These are phyloP conservation scores for Pangasius larnaudii DNA, from an alignment of 2,797 vertebrate species.

Conservation along the genomic window DNA sequence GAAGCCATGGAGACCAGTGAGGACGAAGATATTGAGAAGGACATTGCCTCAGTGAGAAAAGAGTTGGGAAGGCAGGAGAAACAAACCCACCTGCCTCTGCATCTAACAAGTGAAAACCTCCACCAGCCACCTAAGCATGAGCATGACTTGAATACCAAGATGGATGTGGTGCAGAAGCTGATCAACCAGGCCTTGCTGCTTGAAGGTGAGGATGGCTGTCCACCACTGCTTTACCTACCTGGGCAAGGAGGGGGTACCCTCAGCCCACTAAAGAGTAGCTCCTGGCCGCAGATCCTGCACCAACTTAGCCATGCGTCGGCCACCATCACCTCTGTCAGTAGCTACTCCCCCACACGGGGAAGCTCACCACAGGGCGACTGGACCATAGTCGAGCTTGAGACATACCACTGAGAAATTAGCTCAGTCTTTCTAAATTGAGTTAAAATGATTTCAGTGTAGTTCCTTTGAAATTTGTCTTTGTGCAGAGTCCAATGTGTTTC, in stretches of 20 bases:
- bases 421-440: not conserved
- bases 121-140: conserved; percentile 63
- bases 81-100: conserved; percentile 37
- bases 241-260: conserved; percentile 72
- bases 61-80: not conserved
- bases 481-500: not conserved
- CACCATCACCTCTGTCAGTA: conserved; percentile 87
- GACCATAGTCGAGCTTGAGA: conserved; percentile 92
- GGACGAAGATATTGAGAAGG: conserved; percentile 70
- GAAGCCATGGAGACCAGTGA: conserved; percentile 84
- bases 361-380: conserved; percentile 83
- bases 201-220: conserved; percentile 69
- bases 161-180: conserved; percentile 86
- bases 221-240: conserved; percentile 74
- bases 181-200: conserved; percentile 86
- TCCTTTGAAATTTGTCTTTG: not conserved
- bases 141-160: conserved; percentile 75
- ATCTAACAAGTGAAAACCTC: conserved; percentile 50
- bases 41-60: not conserved
- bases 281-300: conserved; percentile 84
- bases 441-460: not conserved
- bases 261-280: conserved; percentile 82
- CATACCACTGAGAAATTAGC: conserved; percentile 79
- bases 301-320: conserved; percentile 80
- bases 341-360: conserved; percentile 83